Base-by-base conservation (phyloP, 2,113 vertebrate species). In the Chaetodon auriga region DNA sequence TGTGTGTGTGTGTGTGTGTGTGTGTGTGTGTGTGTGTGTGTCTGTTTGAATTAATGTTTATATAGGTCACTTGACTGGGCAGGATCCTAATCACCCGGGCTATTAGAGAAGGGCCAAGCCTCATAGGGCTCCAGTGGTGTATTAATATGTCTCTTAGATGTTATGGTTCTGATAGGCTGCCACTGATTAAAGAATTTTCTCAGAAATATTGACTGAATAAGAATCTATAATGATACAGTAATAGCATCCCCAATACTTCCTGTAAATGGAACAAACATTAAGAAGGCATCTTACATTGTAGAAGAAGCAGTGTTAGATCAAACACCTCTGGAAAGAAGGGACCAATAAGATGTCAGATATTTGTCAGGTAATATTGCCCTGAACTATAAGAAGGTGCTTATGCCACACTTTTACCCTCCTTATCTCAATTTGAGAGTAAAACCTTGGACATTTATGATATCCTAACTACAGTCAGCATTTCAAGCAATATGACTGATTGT, bases 41-140 rank as follows among this genome's bases (percentile, higher is more conserved):
- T 45, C 36, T 72, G 9, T 18, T 41, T 35, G 38, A 23, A n/a
- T 53, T 15, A 25, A 41, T 69, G 55, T 68, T 75, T 46, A 51
- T 49, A 8, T 49, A 58, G 60, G 57, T 41, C 51, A 80, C 19
- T 63, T 48, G 21, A 35, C 43, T 63, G 51, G 36, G 75, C 75
- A 64, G 66, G 69, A 55, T 65, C 70, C 46, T 62, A 60, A 78
- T 88, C 69, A 79, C n/a, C 21, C 25, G 61, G 54, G 49, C 79
- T 60, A 61, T 80, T 77, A 82, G 35, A 43, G 38, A 54, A 36
- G 60, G 46, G 43, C 21, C 54, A 51, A 18, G 25, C 18, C 61
- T 73, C 72, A 76, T 38, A 55, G 60, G 38, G 49, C 35, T 63
- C 55, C 62, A 18, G n/a, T 30, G 46, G 30, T 80, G 46, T 19